Base-by-base conservation (phyloP, 1,140 invertebrate genomes). In the Bombus superbus region DNA sequence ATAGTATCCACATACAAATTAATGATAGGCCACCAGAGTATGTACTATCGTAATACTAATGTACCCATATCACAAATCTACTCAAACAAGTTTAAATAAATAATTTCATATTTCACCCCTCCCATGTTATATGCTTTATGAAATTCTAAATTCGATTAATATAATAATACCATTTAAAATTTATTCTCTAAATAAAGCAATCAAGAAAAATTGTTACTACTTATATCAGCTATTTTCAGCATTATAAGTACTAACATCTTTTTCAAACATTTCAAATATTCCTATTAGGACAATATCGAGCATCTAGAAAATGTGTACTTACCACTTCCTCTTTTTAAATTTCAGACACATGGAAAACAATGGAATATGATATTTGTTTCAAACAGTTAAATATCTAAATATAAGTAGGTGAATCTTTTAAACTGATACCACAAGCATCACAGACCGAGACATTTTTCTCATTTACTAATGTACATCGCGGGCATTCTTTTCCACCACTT, bases 391-490 rank as follows among this genome's bases (percentile, higher is more conserved):
- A 68, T 71, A 40, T 92, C 91, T 94, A 96, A 92, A 97, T 97
- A 92, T 97, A 98, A 77, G 97, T 98, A 62, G 97, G 97, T 81
- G 97, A 98, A 95, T 97, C 96, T 93, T 97, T 96, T 40, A 98
- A 95, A 93, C 96, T 97, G 38, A 95, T 94, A 28, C 95, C 95
- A 95, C 97, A 98, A 38, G 96, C 97, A 80, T 96, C 96, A 92
- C 97, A 98, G 11, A 92, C 92, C 44, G 94, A 95, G 10, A 96
- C 96, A 78, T 96, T 96, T 93, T 97, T 96, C 38, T 96, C 96
- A 93, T 98, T 98, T n/a, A 98, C 97, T 25, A 97, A 94, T n/a
- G 97, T 98, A 93, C 97, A 98, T 53, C 96, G 95, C 3, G 96
- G 96, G 92, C 97, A 98, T 92, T 98, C 96, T 57, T 97, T 96